Conservation (phyloP, 2,888 invertebrate genomes). For the Horisme vitalbata region DNA sequence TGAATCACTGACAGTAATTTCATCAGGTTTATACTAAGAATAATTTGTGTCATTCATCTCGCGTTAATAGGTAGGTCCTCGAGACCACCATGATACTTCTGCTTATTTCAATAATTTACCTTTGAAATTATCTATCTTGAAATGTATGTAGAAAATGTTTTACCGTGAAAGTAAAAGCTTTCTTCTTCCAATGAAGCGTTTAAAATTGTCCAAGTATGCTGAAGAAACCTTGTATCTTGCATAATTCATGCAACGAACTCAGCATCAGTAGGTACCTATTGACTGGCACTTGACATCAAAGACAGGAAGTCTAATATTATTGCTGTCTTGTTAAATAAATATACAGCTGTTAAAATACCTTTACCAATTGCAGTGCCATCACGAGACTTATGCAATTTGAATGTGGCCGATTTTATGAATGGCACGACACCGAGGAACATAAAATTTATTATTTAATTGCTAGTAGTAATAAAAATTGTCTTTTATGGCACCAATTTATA, state of each 20-base stretch:
- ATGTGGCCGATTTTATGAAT: slow-evolving; percentile 22
- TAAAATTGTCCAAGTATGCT: slow-evolving; percentile 25
- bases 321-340: slow-evolving; percentile 31
- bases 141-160: neutral
- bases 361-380: slow-evolving; percentile 22
- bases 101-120: slow-evolving; percentile 30
- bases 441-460: slow-evolving; percentile 18
- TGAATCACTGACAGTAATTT: slow-evolving; percentile 58
- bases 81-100: no score
- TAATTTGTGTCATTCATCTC: slow-evolving; percentile 55
- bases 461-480: slow-evolving; percentile 3
- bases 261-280: slow-evolving; percentile 37
- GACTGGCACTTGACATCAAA: slow-evolving; percentile 49
- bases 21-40: slow-evolving; percentile 58
- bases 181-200: slow-evolving; percentile 7
- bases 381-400: slow-evolving; percentile 32
- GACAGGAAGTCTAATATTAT: slow-evolving; percentile 55
- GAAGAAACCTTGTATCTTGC: slow-evolving; percentile 29
- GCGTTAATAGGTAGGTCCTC: no score
- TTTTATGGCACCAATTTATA: slow-evolving; percentile 15
- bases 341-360: slow-evolving; percentile 28
- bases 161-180: neutral
- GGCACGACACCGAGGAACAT: slow-evolving; percentile 11
- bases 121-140: slow-evolving; percentile 7
- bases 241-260: slow-evolving; percentile 44